Base-by-base conservation (phyloP, 2,797 vertebrate genomes). In the Lepus oiostolus region DNA sequence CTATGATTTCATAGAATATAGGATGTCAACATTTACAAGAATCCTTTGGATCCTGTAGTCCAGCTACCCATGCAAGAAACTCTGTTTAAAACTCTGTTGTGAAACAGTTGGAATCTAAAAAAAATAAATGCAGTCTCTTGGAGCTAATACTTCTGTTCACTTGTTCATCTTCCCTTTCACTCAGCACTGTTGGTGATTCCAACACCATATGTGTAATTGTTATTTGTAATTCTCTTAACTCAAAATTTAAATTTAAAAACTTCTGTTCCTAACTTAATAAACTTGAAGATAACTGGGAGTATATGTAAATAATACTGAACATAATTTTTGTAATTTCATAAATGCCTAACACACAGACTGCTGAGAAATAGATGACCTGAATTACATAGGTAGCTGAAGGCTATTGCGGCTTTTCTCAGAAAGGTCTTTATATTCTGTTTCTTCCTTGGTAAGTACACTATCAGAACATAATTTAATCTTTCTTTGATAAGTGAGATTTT, bases 391-490 rank as follows among this genome's bases (percentile, higher is more conserved):
- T 74, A 74, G 54, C 28, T 38, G 65, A 87, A 95, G 65, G 72
- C 67, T 77, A 70, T 42, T 85, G 54, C 21, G 86, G n/a, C 26
- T 88, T 94, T 90, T 77, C 70, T 77, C 68, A 6, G 62, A 22
- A 50, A 72, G 26, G 32, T 32, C 17, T 90, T 95, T 81, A 35
- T 11, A 16, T 90, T 50, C 76, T 68, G 77, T 91, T 91, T 60
- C 50, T 92, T 88, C 42, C 26, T 77, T 82, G 62, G 19, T 91
- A 92, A 95, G 63, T 87, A n/a, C 52, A 80, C 54, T 67, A 30
- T 86, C 85, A 68, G 60, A 60, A 67, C 76, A 76, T 85, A 96
- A 96, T 85, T 95, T 88, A 96, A 94, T 82, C 72, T 95, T 95
- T 85, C 68, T 96, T 90, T 94, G 79, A 79, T 88, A 86, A 95